Conservation (phyloP, 2,113 vertebrate genomes). For the Periophthalmodon schlosseri region DNA sequence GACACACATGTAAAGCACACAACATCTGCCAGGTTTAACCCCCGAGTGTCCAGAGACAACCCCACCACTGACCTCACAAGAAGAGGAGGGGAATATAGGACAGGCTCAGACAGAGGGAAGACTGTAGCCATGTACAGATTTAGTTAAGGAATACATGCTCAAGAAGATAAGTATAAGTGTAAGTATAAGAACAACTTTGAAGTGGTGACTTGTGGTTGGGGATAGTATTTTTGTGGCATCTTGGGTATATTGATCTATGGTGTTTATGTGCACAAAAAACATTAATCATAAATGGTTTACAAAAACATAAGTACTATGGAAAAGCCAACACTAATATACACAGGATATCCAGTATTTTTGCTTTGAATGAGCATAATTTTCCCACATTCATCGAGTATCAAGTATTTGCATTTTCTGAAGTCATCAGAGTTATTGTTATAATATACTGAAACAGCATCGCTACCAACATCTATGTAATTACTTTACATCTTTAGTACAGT, state of each 20-base stretch:
- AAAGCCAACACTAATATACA: not conserved
- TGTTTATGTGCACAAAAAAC: not conserved
- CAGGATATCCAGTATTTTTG: not conserved
- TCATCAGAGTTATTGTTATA: not conserved
- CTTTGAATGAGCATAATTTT: not conserved
- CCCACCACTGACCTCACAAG: conserved; percentile 10
- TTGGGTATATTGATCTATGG: not conserved
- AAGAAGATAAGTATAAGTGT: not conserved
- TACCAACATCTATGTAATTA: not conserved
- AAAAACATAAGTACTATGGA: not conserved
- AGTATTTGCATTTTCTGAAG: not conserved
- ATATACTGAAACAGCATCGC: not conserved
- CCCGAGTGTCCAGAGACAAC: conserved; percentile 42
- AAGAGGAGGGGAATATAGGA: conserved; percentile 1
- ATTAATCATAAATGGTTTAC: not conserved
- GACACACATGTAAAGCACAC: conserved; percentile 37
- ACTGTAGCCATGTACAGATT: not conserved
- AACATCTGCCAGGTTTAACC: conserved; percentile 79
- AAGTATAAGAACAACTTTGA: not conserved
- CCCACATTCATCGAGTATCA: not conserved
- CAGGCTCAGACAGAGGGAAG: not conserved
- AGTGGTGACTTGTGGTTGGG: not conserved
- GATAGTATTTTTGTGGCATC: not conserved
- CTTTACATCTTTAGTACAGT: not conserved
- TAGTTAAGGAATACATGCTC: not conserved